Base-by-base conservation (phyloP, 2,113 vertebrate genomes). In the Xenopus borealis region DNA sequence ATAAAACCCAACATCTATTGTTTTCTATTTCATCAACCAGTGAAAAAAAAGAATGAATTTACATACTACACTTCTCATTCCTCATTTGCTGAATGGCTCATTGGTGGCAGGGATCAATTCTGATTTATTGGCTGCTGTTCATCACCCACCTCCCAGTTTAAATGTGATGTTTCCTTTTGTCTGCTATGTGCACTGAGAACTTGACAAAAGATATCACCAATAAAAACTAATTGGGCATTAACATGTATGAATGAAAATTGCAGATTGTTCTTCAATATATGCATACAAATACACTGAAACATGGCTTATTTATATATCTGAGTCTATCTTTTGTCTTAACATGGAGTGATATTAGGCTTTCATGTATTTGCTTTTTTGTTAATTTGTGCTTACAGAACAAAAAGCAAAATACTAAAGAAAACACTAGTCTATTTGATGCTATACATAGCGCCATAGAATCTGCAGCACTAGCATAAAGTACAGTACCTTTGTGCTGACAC, bases 251-350 rank as follows among this genome's bases (percentile, higher is more conserved):
- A 30, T 40, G 73, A 33, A 27, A 69, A 53, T 53, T 62, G n/a
- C 47, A 62, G 16, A 69, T 63, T 47, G n/a, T 69, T 20, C 50
- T 66, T 10, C 19, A 45, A 3, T 14, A 10, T 57, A 33, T 62
- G 80, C 58, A 72, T 77, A 69, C 7, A 82, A 70, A 55, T 71
- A 40, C 78, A 14, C 11, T 80, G 83, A 83, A 81, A 85, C 82
- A 78, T 84, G 78, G 64, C 58, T 78, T 82, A 81, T 79, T 68
- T 68, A 82, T 55, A 2, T 40, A 86, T 78, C 69, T 83, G 80
- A 65, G 84, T 79, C 64, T 71, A 59, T 17, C 78, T 59, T 79
- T 72, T 81, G 71, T 62, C 78, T 81, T 59, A 81, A 77, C 40
- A 23, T 16, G 19, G 47, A 11, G 12, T 55, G 33, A 14, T 9